These are phyloP conservation scores for Calypte anna DNA, from an alignment of 2,113 vertebrate genomes.

Conservation along the genomic window DNA sequence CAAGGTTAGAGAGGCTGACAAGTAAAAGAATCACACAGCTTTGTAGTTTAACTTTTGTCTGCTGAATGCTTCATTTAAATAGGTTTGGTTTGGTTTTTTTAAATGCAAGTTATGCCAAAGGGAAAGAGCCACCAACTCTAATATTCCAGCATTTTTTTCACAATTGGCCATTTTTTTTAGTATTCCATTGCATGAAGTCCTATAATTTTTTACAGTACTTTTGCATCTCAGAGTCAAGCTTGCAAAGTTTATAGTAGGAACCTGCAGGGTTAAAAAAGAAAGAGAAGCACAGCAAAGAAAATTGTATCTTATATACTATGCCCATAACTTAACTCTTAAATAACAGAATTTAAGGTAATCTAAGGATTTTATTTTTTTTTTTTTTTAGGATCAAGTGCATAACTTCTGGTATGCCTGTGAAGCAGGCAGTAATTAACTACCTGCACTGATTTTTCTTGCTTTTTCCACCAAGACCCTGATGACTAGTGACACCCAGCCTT, in stretches of 20 bases:
- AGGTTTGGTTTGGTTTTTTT: not conserved
- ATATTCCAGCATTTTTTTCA: not conserved
- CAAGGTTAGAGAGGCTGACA: not conserved
- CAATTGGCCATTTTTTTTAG: not conserved
- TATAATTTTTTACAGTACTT: not conserved
- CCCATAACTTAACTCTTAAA: not conserved
- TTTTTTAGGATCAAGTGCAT: not conserved
- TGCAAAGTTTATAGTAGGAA: not conserved
- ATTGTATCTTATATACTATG: not conserved
- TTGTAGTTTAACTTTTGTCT: not conserved
- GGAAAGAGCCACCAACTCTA: not conserved
- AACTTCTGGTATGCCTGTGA: not conserved
- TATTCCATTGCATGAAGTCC: not conserved
- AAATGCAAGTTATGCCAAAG: not conserved
- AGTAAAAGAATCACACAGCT: not conserved
- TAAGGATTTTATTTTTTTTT: not conserved
- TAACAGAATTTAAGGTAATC: not conserved
- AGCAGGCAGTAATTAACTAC: not conserved
- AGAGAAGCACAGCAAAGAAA: not conserved
- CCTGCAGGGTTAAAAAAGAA: not conserved
- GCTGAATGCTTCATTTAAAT: not conserved
- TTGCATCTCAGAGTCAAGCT: not conserved
- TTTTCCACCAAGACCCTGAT: not conserved
- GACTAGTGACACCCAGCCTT: accelerated
- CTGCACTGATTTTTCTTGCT: not conserved